These are phyloP conservation scores for Mustela nigripes DNA, from an alignment of 2,113 vertebrate genomes.

Conservation along the genomic window DNA sequence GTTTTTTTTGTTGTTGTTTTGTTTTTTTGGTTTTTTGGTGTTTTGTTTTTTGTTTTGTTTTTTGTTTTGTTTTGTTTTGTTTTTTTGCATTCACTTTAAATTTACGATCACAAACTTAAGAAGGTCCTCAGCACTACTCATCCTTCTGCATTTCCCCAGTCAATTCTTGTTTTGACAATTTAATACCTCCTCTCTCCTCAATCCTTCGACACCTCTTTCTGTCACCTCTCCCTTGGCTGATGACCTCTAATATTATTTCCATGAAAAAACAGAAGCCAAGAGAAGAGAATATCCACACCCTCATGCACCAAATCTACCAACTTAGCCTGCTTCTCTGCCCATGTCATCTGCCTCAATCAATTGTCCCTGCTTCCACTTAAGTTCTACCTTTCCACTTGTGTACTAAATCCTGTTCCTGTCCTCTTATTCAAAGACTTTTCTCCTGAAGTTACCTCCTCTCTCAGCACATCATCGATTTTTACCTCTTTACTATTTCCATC, in stretches of 20 bases:
- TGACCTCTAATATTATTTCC: background rate
- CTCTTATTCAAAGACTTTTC: constrained; percentile 29
- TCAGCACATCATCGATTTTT: background rate
- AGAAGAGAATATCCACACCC: background rate
- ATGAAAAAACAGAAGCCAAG: background rate
- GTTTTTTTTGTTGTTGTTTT: too few relatives aligned
- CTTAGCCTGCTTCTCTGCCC: background rate
- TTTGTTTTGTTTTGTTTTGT: too few relatives aligned
- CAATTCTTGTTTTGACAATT: constrained; percentile 30
- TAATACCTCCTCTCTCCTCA: background rate
- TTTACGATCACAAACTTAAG: constrained; percentile 30
- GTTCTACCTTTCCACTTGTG: background rate
- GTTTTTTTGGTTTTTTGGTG: too few relatives aligned
- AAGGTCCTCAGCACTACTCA: background rate
- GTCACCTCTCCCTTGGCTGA: background rate
- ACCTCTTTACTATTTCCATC: constrained; percentile 42
- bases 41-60: too few relatives aligned
- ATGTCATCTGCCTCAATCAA: background rate
- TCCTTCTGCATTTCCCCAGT: background rate
- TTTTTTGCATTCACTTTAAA: constrained; percentile 22
- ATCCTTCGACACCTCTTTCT: background rate
- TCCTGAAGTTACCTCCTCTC: background rate
- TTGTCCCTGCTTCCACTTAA: background rate
- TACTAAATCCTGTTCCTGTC: background rate
- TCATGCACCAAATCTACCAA: background rate